Percentiles rank a stretch among this genome's conserved stretches.
These are phyloP conservation scores for Camarhynchus parvulus DNA, from an alignment of 2,113 vertebrate genomes.

Conservation along the genomic window DNA sequence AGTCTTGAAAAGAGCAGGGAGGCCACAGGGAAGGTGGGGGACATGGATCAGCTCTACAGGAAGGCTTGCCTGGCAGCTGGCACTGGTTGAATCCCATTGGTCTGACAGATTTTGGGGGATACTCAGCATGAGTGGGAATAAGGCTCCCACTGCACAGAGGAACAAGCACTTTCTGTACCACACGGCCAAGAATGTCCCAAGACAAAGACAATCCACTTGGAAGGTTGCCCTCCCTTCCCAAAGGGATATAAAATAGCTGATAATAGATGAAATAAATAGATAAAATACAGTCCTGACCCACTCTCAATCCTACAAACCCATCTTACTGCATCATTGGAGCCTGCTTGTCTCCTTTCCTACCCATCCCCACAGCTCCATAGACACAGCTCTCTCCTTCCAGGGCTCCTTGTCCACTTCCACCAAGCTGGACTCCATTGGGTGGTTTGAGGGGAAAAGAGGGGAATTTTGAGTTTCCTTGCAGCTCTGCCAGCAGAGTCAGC, in stretches of 20 bases:
- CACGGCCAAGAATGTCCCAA: rapidly evolving
- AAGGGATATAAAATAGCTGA: neutral
- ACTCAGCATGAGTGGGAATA: rapidly evolving
- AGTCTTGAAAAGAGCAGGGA: neutral
- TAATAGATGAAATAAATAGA: neutral
- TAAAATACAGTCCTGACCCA: neutral
- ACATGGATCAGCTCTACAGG: neutral
- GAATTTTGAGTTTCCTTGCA: rapidly evolving
- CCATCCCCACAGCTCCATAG: neutral
- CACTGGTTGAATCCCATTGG: neutral
- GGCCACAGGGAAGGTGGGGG: neutral
- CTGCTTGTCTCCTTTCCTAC: neutral
- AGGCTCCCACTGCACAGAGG: neutral
- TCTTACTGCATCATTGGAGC: neutral
- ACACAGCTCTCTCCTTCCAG: neutral
- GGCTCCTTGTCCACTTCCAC: neutral
- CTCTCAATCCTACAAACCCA: neutral
- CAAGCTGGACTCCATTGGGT: rapidly evolving
- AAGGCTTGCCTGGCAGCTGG: neutral
- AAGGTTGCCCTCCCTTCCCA: neutral
- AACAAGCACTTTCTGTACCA: neutral
- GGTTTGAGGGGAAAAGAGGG: neutral
- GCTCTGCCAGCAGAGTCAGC: neutral
- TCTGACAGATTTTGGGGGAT: neutral
- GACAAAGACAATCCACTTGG: neutral